Percentiles rank a stretch among this genome's conserved stretches.
Evolutionary conservation across 2,113 vertebrate species (phyloP).

Genomic region (Nothobranchius furzeri): DNA sequence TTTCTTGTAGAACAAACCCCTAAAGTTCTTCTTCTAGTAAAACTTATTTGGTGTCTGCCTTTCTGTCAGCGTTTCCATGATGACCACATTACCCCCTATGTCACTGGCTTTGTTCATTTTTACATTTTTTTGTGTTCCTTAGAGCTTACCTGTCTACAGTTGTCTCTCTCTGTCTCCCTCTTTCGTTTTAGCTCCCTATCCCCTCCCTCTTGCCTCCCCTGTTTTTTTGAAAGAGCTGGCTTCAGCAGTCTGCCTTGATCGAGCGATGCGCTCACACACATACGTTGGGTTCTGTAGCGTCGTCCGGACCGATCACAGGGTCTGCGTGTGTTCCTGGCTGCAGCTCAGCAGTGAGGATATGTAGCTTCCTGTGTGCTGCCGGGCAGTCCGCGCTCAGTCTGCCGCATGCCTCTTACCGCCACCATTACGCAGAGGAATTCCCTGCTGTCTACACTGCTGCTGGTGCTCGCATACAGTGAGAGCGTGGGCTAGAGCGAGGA

Average conservation of each 20-base stretch:
- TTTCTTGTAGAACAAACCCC: too few relatives aligned
- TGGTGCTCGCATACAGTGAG: conserved; percentile 42
- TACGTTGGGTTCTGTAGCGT: conserved; percentile 29
- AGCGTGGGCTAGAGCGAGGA: conserved; percentile 32
- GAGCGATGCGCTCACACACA: conserved; percentile 54
- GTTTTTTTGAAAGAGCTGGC: conserved; percentile 64
- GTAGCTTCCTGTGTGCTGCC: conserved; percentile 61
- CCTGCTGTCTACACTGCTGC: conserved; percentile 56
- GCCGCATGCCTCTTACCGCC: conserved; percentile 69
- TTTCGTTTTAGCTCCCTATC: conserved; percentile 3
- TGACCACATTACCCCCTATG: too few relatives aligned
- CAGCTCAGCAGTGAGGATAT: conserved; percentile 56
- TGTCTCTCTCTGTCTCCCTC: conserved; percentile 8
- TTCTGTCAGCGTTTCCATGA: too few relatives aligned
- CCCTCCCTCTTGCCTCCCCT: conserved; percentile 2
- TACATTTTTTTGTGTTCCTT: conserved; percentile 15
- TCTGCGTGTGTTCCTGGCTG: conserved; percentile 43
- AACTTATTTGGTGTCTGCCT: too few relatives aligned
- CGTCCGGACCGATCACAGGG: conserved; percentile 48
- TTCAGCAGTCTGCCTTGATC: conserved; percentile 69
- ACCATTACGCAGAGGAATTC: conserved; percentile 76
- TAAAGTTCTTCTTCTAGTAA: too few relatives aligned
- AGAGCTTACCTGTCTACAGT: conserved; percentile 31
- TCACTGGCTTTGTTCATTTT: too few relatives aligned
- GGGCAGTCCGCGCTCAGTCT: conserved; percentile 61